Conservation (phyloP, 2,113 vertebrate species). For the Lasiurus cinereus region DNA sequence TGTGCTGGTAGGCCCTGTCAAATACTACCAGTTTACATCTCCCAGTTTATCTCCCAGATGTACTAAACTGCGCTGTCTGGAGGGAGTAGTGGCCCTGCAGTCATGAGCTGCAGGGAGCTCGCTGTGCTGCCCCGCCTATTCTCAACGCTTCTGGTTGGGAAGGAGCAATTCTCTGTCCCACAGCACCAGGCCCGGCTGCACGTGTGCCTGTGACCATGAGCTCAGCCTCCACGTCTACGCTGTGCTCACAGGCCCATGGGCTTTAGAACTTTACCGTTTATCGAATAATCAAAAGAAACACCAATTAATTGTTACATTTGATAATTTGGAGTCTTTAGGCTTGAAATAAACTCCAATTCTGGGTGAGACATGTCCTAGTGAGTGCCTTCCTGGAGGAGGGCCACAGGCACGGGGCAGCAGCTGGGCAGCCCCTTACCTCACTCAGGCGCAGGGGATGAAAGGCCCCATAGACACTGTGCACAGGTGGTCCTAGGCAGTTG, state of each 20-base stretch:
- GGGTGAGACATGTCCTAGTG: conserved; percentile 62
- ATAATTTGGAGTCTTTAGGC: conserved; percentile 76
- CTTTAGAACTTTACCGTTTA: conserved; percentile 82
- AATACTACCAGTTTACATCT: conserved; percentile 33
- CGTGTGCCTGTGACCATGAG: not conserved
- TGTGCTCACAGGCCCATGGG: conserved; percentile 16
- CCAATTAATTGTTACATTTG: conserved; percentile 81
- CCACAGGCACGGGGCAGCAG: conserved; percentile 60
- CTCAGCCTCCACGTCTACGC: too few species aligned
- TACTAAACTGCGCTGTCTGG: too few species aligned
- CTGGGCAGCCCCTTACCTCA: conserved; percentile 57
- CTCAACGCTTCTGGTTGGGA: too few species aligned
- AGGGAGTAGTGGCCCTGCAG: too few species aligned
- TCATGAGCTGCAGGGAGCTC: too few species aligned
- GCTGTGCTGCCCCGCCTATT: too few species aligned
- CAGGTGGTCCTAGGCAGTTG: too few species aligned
- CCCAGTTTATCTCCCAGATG: conserved; percentile 7
- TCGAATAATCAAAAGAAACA: conserved; percentile 80
- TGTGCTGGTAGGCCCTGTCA: not conserved
- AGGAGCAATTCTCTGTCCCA: conserved; percentile 67
- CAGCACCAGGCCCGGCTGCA: conserved; percentile 68
- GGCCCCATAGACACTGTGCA: too few species aligned
- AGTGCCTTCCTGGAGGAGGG: conserved; percentile 74
- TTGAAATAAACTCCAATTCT: conserved; percentile 75
- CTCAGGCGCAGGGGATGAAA: not conserved